Evolutionary conservation across 2,888 invertebrate species (phyloP).

Genomic region (Synanthedon andrenaeformis): DNA sequence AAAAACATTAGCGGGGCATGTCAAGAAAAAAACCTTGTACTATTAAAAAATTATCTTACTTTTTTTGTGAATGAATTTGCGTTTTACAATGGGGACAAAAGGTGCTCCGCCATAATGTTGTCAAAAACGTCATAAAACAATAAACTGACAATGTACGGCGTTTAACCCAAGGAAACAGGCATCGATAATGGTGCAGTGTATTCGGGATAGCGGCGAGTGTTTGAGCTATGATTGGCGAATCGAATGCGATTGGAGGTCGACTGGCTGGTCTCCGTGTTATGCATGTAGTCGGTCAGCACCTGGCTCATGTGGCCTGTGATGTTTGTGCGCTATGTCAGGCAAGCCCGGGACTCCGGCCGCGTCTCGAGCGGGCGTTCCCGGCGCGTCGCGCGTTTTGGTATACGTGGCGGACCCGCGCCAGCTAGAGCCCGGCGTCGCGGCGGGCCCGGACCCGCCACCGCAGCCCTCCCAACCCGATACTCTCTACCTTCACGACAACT

Average conservation of each 20-base stretch:
- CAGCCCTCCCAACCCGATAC: constrained; percentile 21
- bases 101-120: constrained; percentile 64
- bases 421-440: constrained; percentile 63
- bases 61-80: constrained; percentile 9
- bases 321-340: constrained; percentile 81
- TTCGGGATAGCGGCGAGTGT: constrained; percentile 20
- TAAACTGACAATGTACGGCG: constrained; percentile 45
- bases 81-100: constrained; percentile 61
- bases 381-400: constrained; percentile 64
- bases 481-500: constrained; percentile 35
- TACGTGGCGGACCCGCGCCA: constrained; percentile 67
- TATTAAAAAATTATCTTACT: too few species aligned
- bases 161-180: constrained; percentile 32
- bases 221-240: constrained; percentile 52
- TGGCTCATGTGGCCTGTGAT: constrained; percentile 72
- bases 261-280: constrained; percentile 40
- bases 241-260: constrained; percentile 53
- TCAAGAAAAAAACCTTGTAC: too few species aligned
- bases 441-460: constrained; percentile 30
- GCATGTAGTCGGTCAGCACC: constrained; percentile 57
- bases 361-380: constrained; percentile 63
- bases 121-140: constrained; percentile 48
- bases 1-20: too few species aligned
- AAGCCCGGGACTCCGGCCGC: constrained; percentile 80
- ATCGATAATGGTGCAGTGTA: constrained; percentile 53